These are phyloP conservation scores for Campylomormyrus numenius DNA, from an alignment of 2,113 vertebrate genomes.

Conservation along the genomic window DNA sequence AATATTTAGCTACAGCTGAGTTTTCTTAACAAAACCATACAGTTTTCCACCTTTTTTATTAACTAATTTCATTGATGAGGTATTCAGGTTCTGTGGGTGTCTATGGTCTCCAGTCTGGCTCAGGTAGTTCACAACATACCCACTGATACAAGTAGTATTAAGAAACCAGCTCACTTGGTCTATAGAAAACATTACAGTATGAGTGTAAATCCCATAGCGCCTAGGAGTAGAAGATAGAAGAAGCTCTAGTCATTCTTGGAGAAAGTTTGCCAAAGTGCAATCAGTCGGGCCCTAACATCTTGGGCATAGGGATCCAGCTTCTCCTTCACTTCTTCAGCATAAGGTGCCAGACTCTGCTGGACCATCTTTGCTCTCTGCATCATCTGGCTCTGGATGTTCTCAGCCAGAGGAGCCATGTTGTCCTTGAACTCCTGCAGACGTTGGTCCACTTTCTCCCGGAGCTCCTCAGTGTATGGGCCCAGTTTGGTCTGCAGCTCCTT, in stretches of 20 bases:
- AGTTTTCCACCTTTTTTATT: not conserved
- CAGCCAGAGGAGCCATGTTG: constrained; percentile 45
- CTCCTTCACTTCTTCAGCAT: constrained; percentile 43
- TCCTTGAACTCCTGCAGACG: constrained; percentile 54
- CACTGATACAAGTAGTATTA: not conserved
- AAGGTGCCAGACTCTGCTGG: constrained; percentile 49
- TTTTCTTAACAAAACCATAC: not conserved
- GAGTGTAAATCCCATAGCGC: not conserved
- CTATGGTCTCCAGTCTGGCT: not conserved
- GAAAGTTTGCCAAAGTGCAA: constrained; percentile 42
- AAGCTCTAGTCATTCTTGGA: constrained; percentile 22
- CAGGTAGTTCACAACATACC: not conserved
- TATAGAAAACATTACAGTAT: not conserved
- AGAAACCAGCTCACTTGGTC: not conserved
- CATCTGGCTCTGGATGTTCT: constrained; percentile 46
- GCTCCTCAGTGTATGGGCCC: constrained; percentile 44
- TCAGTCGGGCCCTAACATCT: constrained; percentile 45
- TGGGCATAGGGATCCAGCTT: constrained; percentile 49
- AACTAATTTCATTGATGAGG: not conserved
- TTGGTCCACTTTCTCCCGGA: constrained; percentile 49
- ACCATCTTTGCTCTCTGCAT: constrained; percentile 43
- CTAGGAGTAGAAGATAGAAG: not conserved
- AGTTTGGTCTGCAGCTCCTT: constrained; percentile 47
- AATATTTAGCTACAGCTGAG: not conserved
- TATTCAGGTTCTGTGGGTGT: not conserved